phyloP scores from a whole-genome alignment of 1,140 invertebrate species.

The Elysia chlorotica region DNA sequence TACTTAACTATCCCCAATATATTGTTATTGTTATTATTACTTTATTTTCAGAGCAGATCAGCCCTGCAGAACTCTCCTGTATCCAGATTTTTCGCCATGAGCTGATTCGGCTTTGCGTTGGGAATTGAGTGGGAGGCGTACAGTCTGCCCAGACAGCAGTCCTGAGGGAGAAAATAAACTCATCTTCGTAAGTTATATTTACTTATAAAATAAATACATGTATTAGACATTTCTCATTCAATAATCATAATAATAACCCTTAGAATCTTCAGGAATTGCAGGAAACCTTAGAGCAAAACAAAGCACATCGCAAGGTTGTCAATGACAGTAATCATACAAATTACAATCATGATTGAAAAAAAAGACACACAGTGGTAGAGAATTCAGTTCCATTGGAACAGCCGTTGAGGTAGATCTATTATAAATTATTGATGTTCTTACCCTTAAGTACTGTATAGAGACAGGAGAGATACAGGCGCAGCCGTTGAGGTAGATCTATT shows the following conservation, averaged over 20 bases:
- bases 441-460: constrained; percentile 49
- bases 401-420: no score
- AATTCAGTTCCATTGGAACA: no score
- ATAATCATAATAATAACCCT: no score
- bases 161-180: constrained; percentile 33
- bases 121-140: constrained; percentile 48
- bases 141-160: constrained; percentile 47
- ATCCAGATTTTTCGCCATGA: constrained; percentile 58
- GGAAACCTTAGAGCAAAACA: no score
- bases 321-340: no score
- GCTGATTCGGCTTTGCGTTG: constrained; percentile 46
- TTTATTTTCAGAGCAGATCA: constrained; percentile 35
- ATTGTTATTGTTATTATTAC: no score
- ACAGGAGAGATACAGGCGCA: constrained; percentile 47
- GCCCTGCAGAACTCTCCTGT: constrained; percentile 55
- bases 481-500: constrained; percentile 57
- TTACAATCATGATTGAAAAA: no score
- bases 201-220: background rate
- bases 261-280: no score
- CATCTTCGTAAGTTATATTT: background rate
- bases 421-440: constrained; percentile 38
- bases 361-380: no score
- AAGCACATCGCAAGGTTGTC: no score
- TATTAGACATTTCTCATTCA: background rate
- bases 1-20: no score